These are phyloP conservation scores for Cancer borealis DNA, from an alignment of 2,888 invertebrate genomes.

Conservation along the genomic window DNA sequence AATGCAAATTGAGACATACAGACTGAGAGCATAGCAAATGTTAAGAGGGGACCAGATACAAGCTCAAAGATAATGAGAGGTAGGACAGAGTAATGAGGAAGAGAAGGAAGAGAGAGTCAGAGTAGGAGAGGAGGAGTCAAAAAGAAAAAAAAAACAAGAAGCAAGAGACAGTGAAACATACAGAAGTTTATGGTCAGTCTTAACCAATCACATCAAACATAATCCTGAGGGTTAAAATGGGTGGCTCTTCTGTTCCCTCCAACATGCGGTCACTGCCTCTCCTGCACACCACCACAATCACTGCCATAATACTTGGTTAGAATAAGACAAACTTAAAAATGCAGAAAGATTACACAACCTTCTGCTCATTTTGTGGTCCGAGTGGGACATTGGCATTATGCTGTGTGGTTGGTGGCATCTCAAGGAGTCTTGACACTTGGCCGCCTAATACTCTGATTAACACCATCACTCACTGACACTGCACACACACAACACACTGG, in stretches of 20 bases:
- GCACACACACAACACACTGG: slow-evolving; percentile 13
- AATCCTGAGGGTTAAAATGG: neutral
- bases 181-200: neutral
- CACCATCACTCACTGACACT: neutral
- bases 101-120: neutral
- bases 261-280: neutral
- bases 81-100: neutral
- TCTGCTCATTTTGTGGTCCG: neutral
- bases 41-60: neutral
- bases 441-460: slow-evolving; percentile 2
- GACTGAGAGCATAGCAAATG: neutral
- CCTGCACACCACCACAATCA: neutral
- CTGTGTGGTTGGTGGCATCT: neutral
- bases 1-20: neutral
- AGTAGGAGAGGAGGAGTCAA: neutral
- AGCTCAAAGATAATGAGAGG: neutral
- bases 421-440: neutral
- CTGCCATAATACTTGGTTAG: neutral
- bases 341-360: neutral
- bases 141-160: neutral
- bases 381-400: neutral
- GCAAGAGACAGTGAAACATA: neutral
- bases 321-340: neutral
- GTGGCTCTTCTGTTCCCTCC: neutral
- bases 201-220: neutral